Evolutionary conservation across 2,113 vertebrate genomes (phyloP).

Genomic region (Sylvietta virens): DNA sequence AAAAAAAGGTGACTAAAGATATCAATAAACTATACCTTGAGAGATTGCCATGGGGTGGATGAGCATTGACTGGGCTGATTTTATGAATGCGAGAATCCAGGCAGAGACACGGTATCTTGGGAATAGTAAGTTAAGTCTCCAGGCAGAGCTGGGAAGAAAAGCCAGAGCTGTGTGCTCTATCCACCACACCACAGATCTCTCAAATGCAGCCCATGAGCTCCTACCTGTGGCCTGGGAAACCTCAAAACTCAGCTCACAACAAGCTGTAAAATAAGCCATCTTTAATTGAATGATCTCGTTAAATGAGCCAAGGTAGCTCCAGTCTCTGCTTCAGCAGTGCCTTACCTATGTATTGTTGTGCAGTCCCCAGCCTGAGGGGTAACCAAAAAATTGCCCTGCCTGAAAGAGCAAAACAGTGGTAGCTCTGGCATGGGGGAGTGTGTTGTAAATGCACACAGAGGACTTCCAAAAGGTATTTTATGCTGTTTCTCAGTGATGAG

Average conservation of each 20-base stretch:
- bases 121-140: neutral
- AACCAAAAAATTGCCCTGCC: neutral
- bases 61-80: neutral
- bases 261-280: neutral
- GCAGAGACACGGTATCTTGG: neutral
- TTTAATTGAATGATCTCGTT: neutral
- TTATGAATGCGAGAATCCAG: neutral
- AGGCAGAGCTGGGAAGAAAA: neutral
- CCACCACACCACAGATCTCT: neutral
- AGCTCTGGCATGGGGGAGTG: neutral
- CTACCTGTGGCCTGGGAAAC: neutral
- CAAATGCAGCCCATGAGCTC: slow-evolving; percentile 7
- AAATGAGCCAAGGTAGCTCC: neutral
- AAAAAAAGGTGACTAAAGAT: neutral
- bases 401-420: neutral
- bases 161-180: neutral
- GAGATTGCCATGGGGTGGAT: neutral
- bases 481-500: neutral
- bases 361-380: neutral
- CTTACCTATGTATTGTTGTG: neutral
- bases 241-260: neutral
- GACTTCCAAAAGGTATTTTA: neutral
- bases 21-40: neutral
- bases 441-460: neutral
- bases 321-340: neutral